Evolutionary conservation across 2,888 invertebrate genomes (phyloP).

Genomic region (Amblyteles armatorius): DNA sequence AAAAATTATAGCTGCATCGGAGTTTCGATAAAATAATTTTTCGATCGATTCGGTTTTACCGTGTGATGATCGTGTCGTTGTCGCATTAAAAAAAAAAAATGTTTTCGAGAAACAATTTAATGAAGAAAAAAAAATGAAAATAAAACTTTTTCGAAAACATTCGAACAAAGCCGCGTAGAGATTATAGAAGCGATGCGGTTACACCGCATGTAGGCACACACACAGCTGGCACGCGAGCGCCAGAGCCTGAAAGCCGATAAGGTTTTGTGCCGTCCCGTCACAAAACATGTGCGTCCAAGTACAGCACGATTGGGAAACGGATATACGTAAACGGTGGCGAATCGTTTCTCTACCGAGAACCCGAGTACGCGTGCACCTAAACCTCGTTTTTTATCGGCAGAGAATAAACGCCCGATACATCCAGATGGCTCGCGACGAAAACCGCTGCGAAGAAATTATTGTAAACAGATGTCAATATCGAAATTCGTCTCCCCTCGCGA

Average conservation of each 20-base stretch:
- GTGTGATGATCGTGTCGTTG: not conserved
- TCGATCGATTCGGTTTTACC: not conserved
- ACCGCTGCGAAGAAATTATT: constrained; percentile 19
- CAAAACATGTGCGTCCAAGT: constrained; percentile 12
- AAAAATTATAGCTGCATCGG: not conserved
- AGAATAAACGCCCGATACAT: constrained; percentile 1
- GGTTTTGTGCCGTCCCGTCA: constrained; percentile 21
- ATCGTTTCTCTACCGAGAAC: not conserved
- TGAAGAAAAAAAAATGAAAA: not conserved
- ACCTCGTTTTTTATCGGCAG: not conserved
- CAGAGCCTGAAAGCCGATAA: constrained; percentile 36
- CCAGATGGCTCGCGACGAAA: constrained; percentile 50
- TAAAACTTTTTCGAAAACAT: constrained; percentile 30
- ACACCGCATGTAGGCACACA: not conserved
- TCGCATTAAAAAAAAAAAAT: too few species aligned
- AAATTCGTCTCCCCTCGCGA: not conserved
- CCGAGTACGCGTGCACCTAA: constrained; percentile 1
- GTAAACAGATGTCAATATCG: constrained; percentile 51
- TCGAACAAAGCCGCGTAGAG: constrained; percentile 44
- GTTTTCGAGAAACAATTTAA: not conserved
- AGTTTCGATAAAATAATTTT: not conserved
- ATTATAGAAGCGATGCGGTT: constrained; percentile 13
- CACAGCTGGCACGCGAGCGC: constrained; percentile 20
- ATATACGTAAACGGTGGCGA: not conserved
- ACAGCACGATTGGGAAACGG: constrained; percentile 5